A percentile compares a stretch with the other conserved stretches of the same genome.
These are phyloP conservation scores for Zosterops hypoxanthus DNA, from an alignment of 2,113 vertebrate genomes.

Conservation along the genomic window DNA sequence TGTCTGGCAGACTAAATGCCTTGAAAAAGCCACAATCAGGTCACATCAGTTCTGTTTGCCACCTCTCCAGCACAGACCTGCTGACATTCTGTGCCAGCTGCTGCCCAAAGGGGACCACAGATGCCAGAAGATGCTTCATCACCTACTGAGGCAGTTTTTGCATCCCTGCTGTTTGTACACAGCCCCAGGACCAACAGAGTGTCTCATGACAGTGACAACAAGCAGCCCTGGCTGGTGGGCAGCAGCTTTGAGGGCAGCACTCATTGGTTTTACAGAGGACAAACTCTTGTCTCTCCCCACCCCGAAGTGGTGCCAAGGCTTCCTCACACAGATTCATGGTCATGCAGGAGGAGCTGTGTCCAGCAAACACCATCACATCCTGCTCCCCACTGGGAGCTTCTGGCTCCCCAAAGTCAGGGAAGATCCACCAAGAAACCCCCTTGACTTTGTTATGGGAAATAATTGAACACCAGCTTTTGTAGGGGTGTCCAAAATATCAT, in stretches of 20 bases:
- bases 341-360: rapidly evolving
- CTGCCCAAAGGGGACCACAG: neutral
- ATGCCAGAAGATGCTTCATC: neutral
- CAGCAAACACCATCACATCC: neutral
- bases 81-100: neutral
- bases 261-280: neutral
- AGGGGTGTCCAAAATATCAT: neutral
- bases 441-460: neutral
- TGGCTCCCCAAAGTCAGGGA: neutral
- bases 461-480: neutral
- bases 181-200: neutral
- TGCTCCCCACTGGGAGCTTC: neutral
- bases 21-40: neutral
- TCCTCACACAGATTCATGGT: neutral
- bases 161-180: neutral
- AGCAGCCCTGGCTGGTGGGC: neutral
- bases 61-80: neutral
- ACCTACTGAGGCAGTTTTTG: neutral
- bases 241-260: neutral
- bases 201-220: neutral
- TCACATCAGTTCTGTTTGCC: neutral
- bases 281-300: neutral
- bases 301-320: neutral
- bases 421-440: neutral
- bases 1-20: neutral